A percentile compares a stretch with the other conserved stretches of the same genome.
These are phyloP conservation scores for Drosophila mauritiana DNA, from an alignment of 1,140 invertebrate species.

Conservation along the genomic window DNA sequence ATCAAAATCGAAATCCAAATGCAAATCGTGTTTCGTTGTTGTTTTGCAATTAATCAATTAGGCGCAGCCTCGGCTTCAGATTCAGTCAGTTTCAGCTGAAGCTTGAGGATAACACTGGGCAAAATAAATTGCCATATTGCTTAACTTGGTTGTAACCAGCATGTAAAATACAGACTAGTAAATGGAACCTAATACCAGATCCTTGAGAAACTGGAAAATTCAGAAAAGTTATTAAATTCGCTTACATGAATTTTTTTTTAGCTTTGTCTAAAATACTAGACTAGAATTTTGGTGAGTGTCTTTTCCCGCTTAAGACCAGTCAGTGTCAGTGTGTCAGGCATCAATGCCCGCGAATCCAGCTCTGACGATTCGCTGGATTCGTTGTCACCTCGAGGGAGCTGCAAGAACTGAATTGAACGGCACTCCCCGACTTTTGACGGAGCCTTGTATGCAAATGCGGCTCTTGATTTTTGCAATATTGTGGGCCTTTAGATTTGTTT, in stretches of 20 bases:
- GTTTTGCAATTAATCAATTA: slow-evolving; percentile 83
- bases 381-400: slow-evolving; percentile 68
- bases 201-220: no score
- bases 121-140: not conserved
- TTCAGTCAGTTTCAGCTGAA: slow-evolving; percentile 23
- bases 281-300: slow-evolving; percentile 2
- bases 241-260: no score
- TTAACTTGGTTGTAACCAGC: not conserved
- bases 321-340: slow-evolving; percentile 74
- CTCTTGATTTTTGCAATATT: slow-evolving; percentile 37
- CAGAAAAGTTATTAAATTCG: no score
- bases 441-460: slow-evolving; percentile 72
- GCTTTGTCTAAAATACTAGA: no score
- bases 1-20: slow-evolving; percentile 70
- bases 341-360: slow-evolving; percentile 38
- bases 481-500: slow-evolving; percentile 19
- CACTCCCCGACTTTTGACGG: slow-evolving; percentile 59
- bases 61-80: slow-evolving; percentile 57
- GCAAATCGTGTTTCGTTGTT: slow-evolving; percentile 77
- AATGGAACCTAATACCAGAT: no score
- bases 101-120: slow-evolving; percentile 15
- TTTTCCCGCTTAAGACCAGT: slow-evolving; percentile 34
- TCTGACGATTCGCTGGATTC: slow-evolving; percentile 27
- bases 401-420: slow-evolving; percentile 57
- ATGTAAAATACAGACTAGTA: no score